A percentile compares a stretch with the other conserved stretches of the same genome.
Conservation (phyloP, 2,797 vertebrate genomes). For the Emys orbicularis region DNA sequence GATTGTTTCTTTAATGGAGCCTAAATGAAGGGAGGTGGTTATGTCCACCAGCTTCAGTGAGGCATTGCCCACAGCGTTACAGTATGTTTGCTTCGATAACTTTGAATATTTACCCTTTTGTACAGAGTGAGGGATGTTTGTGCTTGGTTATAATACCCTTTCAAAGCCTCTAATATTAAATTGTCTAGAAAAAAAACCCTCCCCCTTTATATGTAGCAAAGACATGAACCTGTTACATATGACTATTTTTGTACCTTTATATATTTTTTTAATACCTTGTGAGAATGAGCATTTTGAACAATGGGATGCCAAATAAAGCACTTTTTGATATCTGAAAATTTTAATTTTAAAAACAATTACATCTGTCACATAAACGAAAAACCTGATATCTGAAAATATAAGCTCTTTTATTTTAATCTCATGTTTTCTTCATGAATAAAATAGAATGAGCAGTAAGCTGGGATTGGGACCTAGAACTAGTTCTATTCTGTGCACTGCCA, state of each 20-base stretch:
- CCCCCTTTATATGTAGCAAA: neutral
- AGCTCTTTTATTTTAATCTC: conserved; percentile 9
- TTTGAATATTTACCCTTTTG: neutral
- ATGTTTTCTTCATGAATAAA: neutral
- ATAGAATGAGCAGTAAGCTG: neutral
- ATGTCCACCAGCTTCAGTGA: neutral
- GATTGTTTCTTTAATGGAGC: neutral
- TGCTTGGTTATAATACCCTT: neutral
- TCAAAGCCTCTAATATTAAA: neutral
- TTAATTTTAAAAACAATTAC: conserved; percentile 36
- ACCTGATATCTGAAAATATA: neutral
- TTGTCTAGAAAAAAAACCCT: neutral
- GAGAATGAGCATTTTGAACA: conserved; percentile 23
- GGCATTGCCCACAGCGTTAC: neutral
- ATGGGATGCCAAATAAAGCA: neutral
- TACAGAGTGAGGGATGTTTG: neutral
- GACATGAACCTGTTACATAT: neutral
- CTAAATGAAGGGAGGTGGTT: neutral
- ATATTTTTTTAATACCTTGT: neutral
- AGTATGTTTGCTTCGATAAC: neutral
- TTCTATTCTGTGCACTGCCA: neutral
- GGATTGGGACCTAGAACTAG: neutral
- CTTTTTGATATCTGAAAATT: conserved; percentile 4
- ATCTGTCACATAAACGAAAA: neutral
- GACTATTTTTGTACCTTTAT: conserved; percentile 2